These are phyloP conservation scores for Sisyra nigra DNA, from an alignment of 2,888 invertebrate species.

Conservation along the genomic window DNA sequence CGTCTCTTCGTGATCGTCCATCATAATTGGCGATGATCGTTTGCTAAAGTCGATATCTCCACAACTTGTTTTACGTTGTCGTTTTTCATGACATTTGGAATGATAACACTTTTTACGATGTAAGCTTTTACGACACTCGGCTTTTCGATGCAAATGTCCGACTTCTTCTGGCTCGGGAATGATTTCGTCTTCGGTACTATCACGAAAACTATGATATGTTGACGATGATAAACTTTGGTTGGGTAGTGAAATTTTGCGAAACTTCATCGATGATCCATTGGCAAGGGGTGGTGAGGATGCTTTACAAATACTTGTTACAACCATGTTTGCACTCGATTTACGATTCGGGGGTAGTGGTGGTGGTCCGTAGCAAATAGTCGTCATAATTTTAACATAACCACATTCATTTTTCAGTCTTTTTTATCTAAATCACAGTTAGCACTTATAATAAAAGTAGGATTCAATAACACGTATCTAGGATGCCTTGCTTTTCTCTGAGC, in stretches of 20 bases:
- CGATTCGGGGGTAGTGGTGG: constrained; percentile 40
- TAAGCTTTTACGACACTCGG: constrained; percentile 7
- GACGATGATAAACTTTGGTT: constrained; percentile 26
- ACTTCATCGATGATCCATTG: not conserved
- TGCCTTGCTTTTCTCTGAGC: not conserved
- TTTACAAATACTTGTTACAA: too few relatives aligned
- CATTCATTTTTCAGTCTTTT: not conserved
- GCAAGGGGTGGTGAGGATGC: too few relatives aligned
- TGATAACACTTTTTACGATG: constrained; percentile 5
- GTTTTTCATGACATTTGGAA: constrained; percentile 6
- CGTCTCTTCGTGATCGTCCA: not conserved
- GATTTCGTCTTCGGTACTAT: constrained; percentile 30
- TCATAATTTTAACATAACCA: constrained; percentile 22
- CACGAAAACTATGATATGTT: constrained; percentile 38
- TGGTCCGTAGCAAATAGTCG: constrained; percentile 38
- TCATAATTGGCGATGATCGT: too few relatives aligned
- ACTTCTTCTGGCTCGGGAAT: constrained; percentile 12
- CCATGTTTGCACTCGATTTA: constrained; percentile 17
- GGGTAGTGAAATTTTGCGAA: constrained; percentile 11
- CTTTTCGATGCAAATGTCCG: constrained; percentile 17
- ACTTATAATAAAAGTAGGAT: not conserved
- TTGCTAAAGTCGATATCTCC: constrained; percentile 1
- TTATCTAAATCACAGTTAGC: not conserved
- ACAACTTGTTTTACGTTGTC: not conserved
- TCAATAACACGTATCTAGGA: too few relatives aligned